A percentile compares a stretch with the other conserved stretches of the same genome.
These are phyloP conservation scores for Drosophila kuntzei DNA, from an alignment of 2,888 invertebrate genomes.

Conservation along the genomic window DNA sequence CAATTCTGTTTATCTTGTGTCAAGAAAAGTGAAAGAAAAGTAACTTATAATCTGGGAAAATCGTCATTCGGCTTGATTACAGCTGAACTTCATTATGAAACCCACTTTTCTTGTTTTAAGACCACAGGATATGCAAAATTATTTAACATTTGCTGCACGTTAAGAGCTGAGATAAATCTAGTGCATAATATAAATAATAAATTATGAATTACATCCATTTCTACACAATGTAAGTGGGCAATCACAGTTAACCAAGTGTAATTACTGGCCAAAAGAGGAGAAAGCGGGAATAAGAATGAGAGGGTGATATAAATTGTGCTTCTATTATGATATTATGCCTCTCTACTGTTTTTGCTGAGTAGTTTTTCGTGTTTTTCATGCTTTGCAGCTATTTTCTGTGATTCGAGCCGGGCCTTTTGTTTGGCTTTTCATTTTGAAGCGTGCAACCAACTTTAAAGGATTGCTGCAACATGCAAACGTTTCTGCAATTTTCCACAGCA, in stretches of 20 bases:
- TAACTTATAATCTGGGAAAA: too few relatives aligned
- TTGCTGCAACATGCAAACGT: slow-evolving; percentile 46
- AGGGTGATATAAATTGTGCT: slow-evolving; percentile 13
- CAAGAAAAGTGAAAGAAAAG: too few relatives aligned
- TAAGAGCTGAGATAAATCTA: slow-evolving; percentile 15
- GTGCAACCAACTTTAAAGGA: slow-evolving; percentile 46
- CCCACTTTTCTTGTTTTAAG: neutral
- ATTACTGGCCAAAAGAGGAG: slow-evolving; percentile 17
- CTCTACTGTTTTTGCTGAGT: slow-evolving; percentile 43
- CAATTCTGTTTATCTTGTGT: too few relatives aligned
- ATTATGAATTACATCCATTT: slow-evolving; percentile 32
- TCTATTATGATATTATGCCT: slow-evolving; percentile 36
- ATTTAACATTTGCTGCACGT: slow-evolving; percentile 18
- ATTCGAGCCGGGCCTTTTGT: slow-evolving; percentile 41
- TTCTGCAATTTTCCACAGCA: slow-evolving; percentile 22
- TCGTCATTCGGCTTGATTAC: neutral
- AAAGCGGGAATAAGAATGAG: neutral
- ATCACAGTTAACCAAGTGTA: slow-evolving; percentile 30
- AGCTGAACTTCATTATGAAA: neutral
- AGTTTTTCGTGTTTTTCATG: slow-evolving; percentile 63
- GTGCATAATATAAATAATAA: slow-evolving; percentile 27
- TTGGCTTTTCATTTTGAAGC: slow-evolving; percentile 51
- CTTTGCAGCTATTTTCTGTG: slow-evolving; percentile 29
- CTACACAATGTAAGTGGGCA: slow-evolving; percentile 44
- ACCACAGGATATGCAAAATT: slow-evolving; percentile 7